phyloP scores from a whole-genome alignment of 2,113 vertebrate species.

The Pseudorhombus dupliciocellatus region DNA sequence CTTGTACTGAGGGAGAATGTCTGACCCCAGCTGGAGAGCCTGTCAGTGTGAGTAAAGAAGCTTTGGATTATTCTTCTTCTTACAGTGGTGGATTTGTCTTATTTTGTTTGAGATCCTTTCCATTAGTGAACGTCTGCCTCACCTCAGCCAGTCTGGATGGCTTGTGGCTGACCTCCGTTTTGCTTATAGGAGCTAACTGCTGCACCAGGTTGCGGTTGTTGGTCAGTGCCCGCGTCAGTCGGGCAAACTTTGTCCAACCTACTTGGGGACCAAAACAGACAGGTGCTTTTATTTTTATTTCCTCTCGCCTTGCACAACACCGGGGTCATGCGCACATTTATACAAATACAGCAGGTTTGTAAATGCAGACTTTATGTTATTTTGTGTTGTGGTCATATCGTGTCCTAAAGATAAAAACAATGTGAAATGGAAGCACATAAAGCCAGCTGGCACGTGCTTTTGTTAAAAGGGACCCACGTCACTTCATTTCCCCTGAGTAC shows the following conservation, averaged over 20 bases:
- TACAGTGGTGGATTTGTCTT: too few species aligned
- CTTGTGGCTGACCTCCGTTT: slow-evolving; percentile 93
- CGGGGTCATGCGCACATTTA: background rate
- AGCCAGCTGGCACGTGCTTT: background rate
- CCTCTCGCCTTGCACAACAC: too few species aligned
- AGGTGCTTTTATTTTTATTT: background rate
- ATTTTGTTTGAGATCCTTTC: too few species aligned
- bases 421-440: background rate
- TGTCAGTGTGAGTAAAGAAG: slow-evolving; percentile 50
- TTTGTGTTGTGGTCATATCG: background rate
- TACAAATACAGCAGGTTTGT: background rate
- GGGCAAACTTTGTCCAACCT: slow-evolving; percentile 98
- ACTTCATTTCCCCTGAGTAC: background rate
- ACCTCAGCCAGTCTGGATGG: slow-evolving; percentile 96
- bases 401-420: background rate
- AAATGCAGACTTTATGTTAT: background rate
- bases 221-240: slow-evolving; percentile 92
- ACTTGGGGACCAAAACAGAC: slow-evolving; percentile 19
- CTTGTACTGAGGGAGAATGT: slow-evolving; percentile 98
- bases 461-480: background rate
- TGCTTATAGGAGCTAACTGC: slow-evolving; percentile 93
- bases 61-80: too few species aligned
- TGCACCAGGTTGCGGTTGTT: slow-evolving; percentile 93
- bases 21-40: slow-evolving; percentile 97
- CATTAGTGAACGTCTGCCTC: slow-evolving; percentile 65